Base-by-base conservation (phyloP, 1,140 invertebrate genomes). In the Hesperophylax magnus region DNA sequence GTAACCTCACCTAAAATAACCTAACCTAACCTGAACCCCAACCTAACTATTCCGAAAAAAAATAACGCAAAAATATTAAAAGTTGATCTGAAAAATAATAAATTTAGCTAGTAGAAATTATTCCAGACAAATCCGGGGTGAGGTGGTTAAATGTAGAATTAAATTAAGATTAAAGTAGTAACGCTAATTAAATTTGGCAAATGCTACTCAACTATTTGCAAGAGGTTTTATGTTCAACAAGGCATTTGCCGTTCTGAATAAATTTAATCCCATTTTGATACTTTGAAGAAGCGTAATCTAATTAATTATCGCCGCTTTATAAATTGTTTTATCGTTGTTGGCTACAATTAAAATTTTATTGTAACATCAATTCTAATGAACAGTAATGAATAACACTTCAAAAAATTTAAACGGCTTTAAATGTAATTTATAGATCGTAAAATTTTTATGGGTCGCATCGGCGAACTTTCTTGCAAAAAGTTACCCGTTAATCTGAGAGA, bases 351-450 rank as follows among this genome's bases (percentile, higher is more conserved):
- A 67, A 67, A 67, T 67, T 67, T 67, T 34, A 67, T 67, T 31
- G 63, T 27, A 27, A 67, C 63, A 67, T 67, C 63, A 67, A 67
- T 67, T 34, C 63, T 67, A 67, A 67, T 67, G 63, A 67, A 67
- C 63, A 67, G 63, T 67, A 67, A 67, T 31, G 63, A 31, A 67
- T 27, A 67, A 67, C 63, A 67, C 63, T 67, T 67, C 63, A 67
- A 67, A 67, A 67, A 67, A 67, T 31, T 67, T 67, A 67, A 67
- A 67, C 63, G 63, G 63, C 63, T 27, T 67, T 67, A 67, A 67
- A 67, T 67, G 63, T 67, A 67, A 67, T 67, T 67, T 67, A 67
- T 34, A n/a, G 63, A 31, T 67, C 63, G 63, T 67, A 27, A 67
- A 67, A 22, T 27, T 65, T 65, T 65, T 65, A 65, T 65, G 61